A percentile compares a stretch with the other conserved stretches of the same genome.
Evolutionary conservation across 2,113 vertebrate species (phyloP).

Genomic region (Callithrix jacchus): DNA sequence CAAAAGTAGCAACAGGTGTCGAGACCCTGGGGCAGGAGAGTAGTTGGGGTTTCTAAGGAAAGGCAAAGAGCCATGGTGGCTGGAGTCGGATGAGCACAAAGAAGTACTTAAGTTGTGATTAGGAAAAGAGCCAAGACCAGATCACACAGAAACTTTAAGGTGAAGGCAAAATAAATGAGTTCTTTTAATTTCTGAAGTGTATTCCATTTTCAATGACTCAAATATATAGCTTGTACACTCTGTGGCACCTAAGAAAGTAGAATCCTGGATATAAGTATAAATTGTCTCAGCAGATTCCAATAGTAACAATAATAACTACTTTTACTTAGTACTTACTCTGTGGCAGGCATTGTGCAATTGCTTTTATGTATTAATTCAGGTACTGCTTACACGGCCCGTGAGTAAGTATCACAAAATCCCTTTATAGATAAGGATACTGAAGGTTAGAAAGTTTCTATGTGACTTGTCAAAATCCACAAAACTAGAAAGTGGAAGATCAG

Average conservation of each 20-base stretch:
- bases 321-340: not conserved
- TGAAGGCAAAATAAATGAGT: not conserved
- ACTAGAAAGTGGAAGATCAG: not conserved
- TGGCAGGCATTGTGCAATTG: not conserved
- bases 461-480: not conserved
- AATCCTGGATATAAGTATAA: not conserved
- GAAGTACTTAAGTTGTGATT: not conserved
- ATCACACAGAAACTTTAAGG: not conserved
- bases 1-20: not conserved
- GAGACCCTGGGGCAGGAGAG: not conserved
- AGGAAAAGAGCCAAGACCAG: not conserved
- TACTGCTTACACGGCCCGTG: not conserved
- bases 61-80: not conserved
- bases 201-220: not conserved
- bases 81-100: not conserved
- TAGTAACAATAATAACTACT: not conserved
- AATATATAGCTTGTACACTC: not conserved
- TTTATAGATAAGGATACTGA: not conserved
- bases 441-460: not conserved
- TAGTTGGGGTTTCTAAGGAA: not conserved
- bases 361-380: not conserved
- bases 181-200: not conserved
- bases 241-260: not conserved
- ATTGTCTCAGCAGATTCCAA: not conserved
- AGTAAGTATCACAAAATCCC: not conserved